These are phyloP conservation scores for Piaya cayana DNA, from an alignment of 2,113 vertebrate genomes.

Conservation along the genomic window DNA sequence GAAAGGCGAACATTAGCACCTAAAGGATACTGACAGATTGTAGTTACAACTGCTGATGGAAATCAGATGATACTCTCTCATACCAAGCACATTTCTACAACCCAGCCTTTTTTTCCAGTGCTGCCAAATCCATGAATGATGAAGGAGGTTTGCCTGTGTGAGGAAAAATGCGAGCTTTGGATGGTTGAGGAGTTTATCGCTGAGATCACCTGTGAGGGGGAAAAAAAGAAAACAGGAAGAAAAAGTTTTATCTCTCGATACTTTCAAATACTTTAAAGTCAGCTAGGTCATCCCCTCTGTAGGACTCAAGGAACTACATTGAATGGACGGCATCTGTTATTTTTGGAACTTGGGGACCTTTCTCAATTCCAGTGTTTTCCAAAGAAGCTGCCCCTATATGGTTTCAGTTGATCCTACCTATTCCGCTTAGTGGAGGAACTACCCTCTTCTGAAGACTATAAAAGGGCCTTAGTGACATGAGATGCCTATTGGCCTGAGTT, in stretches of 20 bases:
- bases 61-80: background rate
- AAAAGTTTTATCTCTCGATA: background rate
- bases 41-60: background rate
- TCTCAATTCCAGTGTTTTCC: background rate
- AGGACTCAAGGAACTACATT: background rate
- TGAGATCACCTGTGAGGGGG: background rate
- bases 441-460: fast-evolving
- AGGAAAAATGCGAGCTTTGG: slow-evolving; percentile 29
- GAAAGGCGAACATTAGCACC: background rate
- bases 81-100: slow-evolving; percentile 69
- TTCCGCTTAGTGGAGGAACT: background rate
- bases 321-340: background rate
- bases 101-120: slow-evolving; percentile 61
- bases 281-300: background rate
- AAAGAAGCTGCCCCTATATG: background rate
- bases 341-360: background rate
- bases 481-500: background rate
- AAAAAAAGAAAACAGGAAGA: background rate
- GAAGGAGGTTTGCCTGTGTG: background rate
- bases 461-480: fast-evolving
- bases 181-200: slow-evolving; percentile 51
- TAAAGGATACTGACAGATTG: background rate
- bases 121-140: slow-evolving; percentile 62
- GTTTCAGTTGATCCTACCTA: background rate
- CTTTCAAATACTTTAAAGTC: background rate